These are phyloP conservation scores for Nebria salina DNA, from an alignment of 2,888 invertebrate species.

Conservation along the genomic window DNA sequence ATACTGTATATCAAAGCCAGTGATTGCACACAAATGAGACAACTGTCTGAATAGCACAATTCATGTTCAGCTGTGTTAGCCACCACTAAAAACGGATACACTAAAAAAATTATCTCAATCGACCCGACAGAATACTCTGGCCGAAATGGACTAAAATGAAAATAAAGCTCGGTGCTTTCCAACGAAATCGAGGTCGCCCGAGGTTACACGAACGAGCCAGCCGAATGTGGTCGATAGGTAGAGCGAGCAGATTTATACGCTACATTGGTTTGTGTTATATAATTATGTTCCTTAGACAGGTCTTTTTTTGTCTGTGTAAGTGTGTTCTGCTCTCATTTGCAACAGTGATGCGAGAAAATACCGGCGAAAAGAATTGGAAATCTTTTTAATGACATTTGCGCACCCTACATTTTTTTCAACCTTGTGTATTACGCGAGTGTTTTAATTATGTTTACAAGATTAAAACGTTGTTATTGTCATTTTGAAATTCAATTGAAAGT, in stretches of 20 bases:
- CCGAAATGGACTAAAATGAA: slow-evolving; percentile 39
- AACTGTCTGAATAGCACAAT: background rate
- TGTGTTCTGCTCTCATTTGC: slow-evolving; percentile 25
- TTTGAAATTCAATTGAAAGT: slow-evolving; percentile 41
- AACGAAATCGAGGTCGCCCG: slow-evolving; percentile 35
- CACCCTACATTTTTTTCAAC: slow-evolving; percentile 20
- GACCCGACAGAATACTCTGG: slow-evolving; percentile 10
- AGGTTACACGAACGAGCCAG: slow-evolving; percentile 14
- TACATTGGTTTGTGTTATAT: slow-evolving; percentile 46
- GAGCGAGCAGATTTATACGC: slow-evolving; percentile 35
- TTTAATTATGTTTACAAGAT: slow-evolving; percentile 44
- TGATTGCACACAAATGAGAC: background rate
- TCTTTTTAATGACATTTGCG: slow-evolving; percentile 40
- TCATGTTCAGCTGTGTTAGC: slow-evolving; percentile 5
- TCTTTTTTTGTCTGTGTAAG: slow-evolving; percentile 12
- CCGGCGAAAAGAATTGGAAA: slow-evolving; percentile 32
- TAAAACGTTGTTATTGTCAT: slow-evolving; percentile 37
- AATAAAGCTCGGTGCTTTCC: slow-evolving; percentile 39
- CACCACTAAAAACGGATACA: background rate
- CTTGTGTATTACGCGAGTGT: background rate
- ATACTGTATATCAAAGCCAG: background rate
- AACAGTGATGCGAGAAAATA: slow-evolving; percentile 5
- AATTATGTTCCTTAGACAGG: slow-evolving; percentile 37
- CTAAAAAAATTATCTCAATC: background rate
- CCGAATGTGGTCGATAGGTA: slow-evolving; percentile 44